Evolutionary conservation across 2,797 vertebrate genomes (phyloP), one percentile per base, ranked within the genome.

Genomic region (Melopsittacus undulatus): DNA sequence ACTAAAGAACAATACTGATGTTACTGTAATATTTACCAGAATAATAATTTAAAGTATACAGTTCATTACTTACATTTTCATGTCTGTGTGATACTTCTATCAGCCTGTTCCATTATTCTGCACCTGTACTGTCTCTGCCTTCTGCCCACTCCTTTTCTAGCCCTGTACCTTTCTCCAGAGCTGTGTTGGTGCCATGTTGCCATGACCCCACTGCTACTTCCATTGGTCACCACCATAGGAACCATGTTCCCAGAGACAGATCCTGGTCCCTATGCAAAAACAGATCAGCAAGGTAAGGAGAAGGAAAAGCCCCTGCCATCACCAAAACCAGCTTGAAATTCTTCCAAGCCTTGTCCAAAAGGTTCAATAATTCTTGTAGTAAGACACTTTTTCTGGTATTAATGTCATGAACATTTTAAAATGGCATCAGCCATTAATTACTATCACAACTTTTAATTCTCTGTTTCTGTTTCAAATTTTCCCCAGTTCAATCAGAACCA

Each of bases 381-480:
- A 40, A 57, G 52, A 73, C 13, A 9, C 22, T 70, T 83, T 48
- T 76, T 83, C 72, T 94, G 68, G 7, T 92, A 17, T 76, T 73
- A 21, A 22, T 70, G 45, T 64, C 1, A 0, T 14, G 48, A 85
- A 51, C 19, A 1, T 64, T 92, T 74, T 26, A 2, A 89, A 89
- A 85, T 76, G 38, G 56, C 89, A 83, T 95, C 81, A 72, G 74
- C 7, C 45, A 16, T 52, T 94, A 90, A 90, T 94, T 94, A 32
- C 48, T 34, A 24, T 93, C 72, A 85, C 67, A 79, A 42, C 77
- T 83, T 87, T 61, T 87, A 74, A 89, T 93, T 95, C 83, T 82
- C 70, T 51, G 43, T 93, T 89, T 85, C 93, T 94, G 91, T 91
- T 97, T 96, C 84, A 86, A 70, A 90, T 97, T 80, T 93, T 86